Evolutionary conservation across 2,888 invertebrate species (phyloP).

Genomic region (Lasiommata megera): DNA sequence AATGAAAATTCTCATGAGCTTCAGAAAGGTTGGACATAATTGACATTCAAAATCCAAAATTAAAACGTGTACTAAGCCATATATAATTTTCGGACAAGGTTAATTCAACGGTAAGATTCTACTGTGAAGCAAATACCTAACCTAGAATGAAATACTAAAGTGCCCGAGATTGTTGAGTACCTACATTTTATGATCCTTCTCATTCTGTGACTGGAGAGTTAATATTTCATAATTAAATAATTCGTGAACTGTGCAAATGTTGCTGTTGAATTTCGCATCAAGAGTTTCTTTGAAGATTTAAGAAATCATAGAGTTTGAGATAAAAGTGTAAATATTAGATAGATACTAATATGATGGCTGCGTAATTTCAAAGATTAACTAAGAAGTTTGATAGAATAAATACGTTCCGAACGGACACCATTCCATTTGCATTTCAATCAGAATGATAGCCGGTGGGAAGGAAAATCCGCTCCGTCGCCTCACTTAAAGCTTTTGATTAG

Average conservation of each 20-base stretch:
- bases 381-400: slow-evolving; percentile 68
- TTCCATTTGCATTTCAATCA: slow-evolving; percentile 80
- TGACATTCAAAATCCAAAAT: no score
- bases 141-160: slow-evolving; percentile 21
- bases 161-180: slow-evolving; percentile 22
- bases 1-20: no score
- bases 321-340: slow-evolving; percentile 33
- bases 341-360: slow-evolving; percentile 36
- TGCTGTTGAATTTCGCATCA: slow-evolving; percentile 19
- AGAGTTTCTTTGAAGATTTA: slow-evolving; percentile 7
- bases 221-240: slow-evolving; percentile 29
- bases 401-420: slow-evolving; percentile 71
- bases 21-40: no score
- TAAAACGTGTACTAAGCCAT: background rate
- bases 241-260: slow-evolving; percentile 25
- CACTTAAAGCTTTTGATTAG: slow-evolving; percentile 74
- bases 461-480: slow-evolving; percentile 76
- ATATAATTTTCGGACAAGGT: slow-evolving; percentile 5
- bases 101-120: slow-evolving; percentile 4
- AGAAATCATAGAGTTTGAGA: slow-evolving; percentile 12
- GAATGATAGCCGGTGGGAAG: slow-evolving; percentile 74
- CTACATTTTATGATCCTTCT: slow-evolving; percentile 32
- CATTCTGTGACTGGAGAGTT: slow-evolving; percentile 28
- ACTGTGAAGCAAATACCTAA: slow-evolving; percentile 8
- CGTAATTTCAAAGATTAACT: slow-evolving; percentile 61